phyloP scores from a whole-genome alignment of 2,888 invertebrate species.

The Colletes collaris region DNA sequence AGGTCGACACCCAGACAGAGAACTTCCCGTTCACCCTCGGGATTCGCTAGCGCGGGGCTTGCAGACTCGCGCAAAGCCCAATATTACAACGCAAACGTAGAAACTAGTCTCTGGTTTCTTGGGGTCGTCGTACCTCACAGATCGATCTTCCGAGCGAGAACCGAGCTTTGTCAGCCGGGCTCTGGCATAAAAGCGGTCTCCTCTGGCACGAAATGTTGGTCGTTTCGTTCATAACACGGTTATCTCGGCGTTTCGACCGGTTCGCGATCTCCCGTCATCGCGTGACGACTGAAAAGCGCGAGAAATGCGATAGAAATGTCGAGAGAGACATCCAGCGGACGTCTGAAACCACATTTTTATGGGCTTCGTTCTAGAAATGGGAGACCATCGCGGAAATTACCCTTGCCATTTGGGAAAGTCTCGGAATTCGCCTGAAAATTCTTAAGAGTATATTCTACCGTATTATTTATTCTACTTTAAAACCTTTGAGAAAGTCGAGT shows the following conservation, averaged over 20 bases:
- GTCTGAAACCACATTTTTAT: too few relatives aligned
- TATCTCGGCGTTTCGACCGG: slow-evolving; percentile 12
- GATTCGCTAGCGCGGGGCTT: slow-evolving; percentile 4
- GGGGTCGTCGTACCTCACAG: slow-evolving; percentile 50
- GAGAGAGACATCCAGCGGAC: background rate
- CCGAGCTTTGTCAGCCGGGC: slow-evolving; percentile 26
- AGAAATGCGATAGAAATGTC: background rate
- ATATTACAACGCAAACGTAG: slow-evolving; percentile 40
- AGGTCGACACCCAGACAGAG: background rate
- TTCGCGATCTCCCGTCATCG: background rate
- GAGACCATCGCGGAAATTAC: too few relatives aligned
- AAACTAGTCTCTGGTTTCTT: slow-evolving; percentile 34
- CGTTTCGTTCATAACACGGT: slow-evolving; percentile 29
- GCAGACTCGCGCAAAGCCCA: slow-evolving; percentile 1
- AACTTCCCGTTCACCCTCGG: background rate
- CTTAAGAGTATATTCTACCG: too few relatives aligned
- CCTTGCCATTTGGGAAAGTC: too few relatives aligned
- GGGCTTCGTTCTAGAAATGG: too few relatives aligned
- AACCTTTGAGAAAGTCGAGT: too few relatives aligned
- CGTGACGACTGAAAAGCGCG: background rate
- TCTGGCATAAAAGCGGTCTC: slow-evolving; percentile 23
- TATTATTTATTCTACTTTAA: too few relatives aligned
- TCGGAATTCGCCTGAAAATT: too few relatives aligned
- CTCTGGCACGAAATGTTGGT: slow-evolving; percentile 29
- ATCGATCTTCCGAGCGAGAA: slow-evolving; percentile 44